phyloP scores from a whole-genome alignment of 1,140 invertebrate genomes.

The Antheraea mylitta region DNA sequence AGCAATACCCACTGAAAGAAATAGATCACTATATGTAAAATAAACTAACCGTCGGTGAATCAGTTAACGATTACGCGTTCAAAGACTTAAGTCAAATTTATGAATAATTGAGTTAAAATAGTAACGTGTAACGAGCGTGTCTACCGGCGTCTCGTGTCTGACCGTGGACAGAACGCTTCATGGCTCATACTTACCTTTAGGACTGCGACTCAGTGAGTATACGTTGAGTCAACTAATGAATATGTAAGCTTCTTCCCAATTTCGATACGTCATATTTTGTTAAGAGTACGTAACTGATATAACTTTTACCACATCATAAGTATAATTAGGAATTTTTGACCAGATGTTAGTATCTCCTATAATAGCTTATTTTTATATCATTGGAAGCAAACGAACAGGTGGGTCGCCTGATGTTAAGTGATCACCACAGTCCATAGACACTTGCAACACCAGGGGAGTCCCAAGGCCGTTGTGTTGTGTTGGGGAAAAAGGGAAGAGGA shows the following conservation, averaged over 20 bases:
- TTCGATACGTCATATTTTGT: neutral
- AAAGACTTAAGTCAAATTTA: neutral
- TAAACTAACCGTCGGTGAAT: too few relatives aligned
- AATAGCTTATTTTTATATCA: too few relatives aligned
- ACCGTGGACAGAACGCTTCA: neutral
- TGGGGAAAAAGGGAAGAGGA: too few relatives aligned
- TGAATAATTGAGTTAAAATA: neutral
- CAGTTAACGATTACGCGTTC: too few relatives aligned
- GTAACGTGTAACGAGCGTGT: neutral
- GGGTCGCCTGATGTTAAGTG: too few relatives aligned
- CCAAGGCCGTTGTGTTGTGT: too few relatives aligned
- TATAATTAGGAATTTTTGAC: neutral
- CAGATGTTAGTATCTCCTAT: too few relatives aligned
- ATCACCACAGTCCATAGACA: too few relatives aligned
- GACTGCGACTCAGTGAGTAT: neutral
- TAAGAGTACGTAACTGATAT: neutral
- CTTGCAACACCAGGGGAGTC: too few relatives aligned
- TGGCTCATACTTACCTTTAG: conserved; percentile 5
- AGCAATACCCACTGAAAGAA: too few relatives aligned
- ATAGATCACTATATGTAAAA: too few relatives aligned
- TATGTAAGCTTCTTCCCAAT: conserved; percentile 2
- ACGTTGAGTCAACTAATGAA: conserved; percentile 7
- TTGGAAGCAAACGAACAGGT: too few relatives aligned
- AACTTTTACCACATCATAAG: neutral
- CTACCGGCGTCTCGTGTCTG: neutral